Conservation (phyloP, 2,113 vertebrate genomes). For the Prionailurus viverrinus region DNA sequence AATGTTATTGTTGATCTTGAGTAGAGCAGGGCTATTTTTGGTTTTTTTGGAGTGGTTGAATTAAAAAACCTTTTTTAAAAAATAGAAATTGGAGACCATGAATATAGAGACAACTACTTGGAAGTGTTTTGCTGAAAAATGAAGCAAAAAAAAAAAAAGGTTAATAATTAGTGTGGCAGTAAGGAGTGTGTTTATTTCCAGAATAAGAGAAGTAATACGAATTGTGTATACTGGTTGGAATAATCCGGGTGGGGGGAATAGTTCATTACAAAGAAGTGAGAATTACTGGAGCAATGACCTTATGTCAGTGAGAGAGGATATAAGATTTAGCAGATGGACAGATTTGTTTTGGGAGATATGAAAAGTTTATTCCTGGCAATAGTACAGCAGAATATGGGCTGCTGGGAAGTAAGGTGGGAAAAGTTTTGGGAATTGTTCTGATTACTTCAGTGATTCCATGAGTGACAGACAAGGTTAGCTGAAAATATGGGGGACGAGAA, state of each 20-base stretch:
- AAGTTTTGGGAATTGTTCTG: background rate
- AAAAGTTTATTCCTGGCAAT: background rate
- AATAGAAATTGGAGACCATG: background rate
- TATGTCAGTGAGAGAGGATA: background rate
- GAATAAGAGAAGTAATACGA: background rate
- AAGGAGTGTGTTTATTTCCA: background rate
- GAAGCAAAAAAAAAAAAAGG: background rate
- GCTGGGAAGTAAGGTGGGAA: background rate
- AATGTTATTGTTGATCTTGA: background rate
- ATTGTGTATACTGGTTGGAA: background rate
- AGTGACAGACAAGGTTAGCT: background rate
- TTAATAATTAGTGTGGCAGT: background rate
- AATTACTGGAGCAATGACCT: background rate
- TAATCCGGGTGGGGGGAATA: background rate
- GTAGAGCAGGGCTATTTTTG: background rate
- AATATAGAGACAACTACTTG: background rate
- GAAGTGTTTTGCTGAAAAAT: background rate
- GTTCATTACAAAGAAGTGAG: background rate
- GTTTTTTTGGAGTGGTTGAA: background rate
- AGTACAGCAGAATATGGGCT: background rate
- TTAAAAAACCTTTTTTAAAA: background rate
- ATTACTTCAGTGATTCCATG: background rate
- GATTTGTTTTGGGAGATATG: background rate
- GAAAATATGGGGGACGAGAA: background rate
- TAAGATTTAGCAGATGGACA: background rate